Percentiles rank a stretch among this genome's conserved stretches.
Evolutionary conservation across 2,888 invertebrate species (phyloP).

Genomic region (Rhingia rostrata): DNA sequence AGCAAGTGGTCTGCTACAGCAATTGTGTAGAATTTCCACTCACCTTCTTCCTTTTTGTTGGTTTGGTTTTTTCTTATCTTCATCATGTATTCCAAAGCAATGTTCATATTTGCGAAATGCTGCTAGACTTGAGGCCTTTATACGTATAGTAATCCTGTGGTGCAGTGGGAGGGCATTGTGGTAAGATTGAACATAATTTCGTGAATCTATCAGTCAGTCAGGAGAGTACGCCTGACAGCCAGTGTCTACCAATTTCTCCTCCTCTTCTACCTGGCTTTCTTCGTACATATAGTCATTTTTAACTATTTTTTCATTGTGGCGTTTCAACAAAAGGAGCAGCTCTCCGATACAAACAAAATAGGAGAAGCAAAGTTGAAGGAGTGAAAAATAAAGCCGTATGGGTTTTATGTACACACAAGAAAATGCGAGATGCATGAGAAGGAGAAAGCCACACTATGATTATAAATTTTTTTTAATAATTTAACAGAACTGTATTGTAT

Average conservation of each 20-base stretch:
- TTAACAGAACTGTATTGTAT: no score
- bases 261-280: background rate
- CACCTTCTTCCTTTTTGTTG: constrained; percentile 11
- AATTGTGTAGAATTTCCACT: constrained; percentile 36
- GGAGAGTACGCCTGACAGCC: background rate
- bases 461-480: no score
- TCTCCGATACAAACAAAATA: background rate
- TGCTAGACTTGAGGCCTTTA: constrained; percentile 16
- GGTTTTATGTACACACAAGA: no score
- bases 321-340: background rate
- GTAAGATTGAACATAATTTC: constrained; percentile 42
- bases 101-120: constrained; percentile 38
- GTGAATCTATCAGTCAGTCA: constrained; percentile 38
- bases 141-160: background rate
- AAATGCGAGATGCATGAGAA: no score
- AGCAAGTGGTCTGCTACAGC: constrained; percentile 33
- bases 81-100: constrained; percentile 48
- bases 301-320: background rate
- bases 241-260: constrained; percentile 1
- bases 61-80: constrained; percentile 52
- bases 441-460: no score
- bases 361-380: background rate
- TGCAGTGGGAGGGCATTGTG: background rate
- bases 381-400: no score
- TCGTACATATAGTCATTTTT: background rate